These are phyloP conservation scores for Nyctibius grandis DNA, from an alignment of 2,797 vertebrate species.

Conservation along the genomic window DNA sequence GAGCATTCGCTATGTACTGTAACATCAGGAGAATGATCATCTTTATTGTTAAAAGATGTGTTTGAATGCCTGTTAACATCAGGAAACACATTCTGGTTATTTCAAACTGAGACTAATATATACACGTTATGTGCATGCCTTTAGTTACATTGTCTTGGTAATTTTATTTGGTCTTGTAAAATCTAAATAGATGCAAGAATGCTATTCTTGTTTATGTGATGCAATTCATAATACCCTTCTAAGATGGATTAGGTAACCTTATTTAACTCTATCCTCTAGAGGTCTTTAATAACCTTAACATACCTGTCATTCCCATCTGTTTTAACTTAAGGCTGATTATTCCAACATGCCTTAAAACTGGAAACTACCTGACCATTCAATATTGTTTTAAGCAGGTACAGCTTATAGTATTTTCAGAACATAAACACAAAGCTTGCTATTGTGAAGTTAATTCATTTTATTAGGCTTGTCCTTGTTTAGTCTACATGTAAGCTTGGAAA, in stretches of 20 bases:
- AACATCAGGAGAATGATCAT: not conserved
- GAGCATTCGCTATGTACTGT: not conserved
- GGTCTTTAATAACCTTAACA: conserved; percentile 76
- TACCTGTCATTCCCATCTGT: conserved; percentile 76
- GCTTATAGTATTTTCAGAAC: conserved; percentile 38
- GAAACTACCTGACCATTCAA: conserved; percentile 59
- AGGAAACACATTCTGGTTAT: not conserved
- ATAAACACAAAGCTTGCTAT: conserved; percentile 48
- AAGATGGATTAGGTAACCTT: conserved; percentile 70
- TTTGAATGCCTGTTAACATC: not conserved
- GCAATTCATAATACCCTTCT: conserved; percentile 51
- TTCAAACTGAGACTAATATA: not conserved
- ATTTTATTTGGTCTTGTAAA: conserved; percentile 13
- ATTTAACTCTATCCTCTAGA: conserved; percentile 65
- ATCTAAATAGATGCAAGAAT: conserved; percentile 36
- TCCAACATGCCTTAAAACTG: conserved; percentile 49
- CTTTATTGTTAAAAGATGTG: not conserved
- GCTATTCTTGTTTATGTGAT: conserved; percentile 40
- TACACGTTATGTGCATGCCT: not conserved
- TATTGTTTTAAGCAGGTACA: conserved; percentile 51
- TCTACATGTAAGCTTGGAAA: conserved; percentile 31
- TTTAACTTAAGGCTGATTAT: conserved; percentile 79
- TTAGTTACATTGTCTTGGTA: not conserved
- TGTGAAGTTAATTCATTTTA: conserved; percentile 57
- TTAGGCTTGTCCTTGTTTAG: conserved; percentile 29